A percentile compares a stretch with the other conserved stretches of the same genome.
These are phyloP conservation scores for Coptodon rendalli DNA, from an alignment of 2,113 vertebrate genomes.

Conservation along the genomic window DNA sequence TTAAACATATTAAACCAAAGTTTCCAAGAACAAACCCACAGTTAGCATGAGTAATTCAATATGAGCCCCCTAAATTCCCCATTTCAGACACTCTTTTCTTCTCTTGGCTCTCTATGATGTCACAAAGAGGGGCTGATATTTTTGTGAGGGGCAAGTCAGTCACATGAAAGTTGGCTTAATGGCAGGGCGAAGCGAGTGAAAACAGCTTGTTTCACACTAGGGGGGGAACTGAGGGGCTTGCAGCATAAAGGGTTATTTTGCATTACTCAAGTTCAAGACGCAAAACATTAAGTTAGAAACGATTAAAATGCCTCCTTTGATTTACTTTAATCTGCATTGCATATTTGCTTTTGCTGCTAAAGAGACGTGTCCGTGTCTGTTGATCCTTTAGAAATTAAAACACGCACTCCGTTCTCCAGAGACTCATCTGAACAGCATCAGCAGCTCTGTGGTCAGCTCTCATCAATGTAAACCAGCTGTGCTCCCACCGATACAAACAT, in stretches of 20 bases:
- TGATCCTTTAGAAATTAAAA: not conserved
- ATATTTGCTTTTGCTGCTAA: not conserved
- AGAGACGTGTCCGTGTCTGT: not conserved
- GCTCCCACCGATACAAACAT: not conserved
- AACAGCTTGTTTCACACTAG: not conserved
- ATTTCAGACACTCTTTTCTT: not conserved
- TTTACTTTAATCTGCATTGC: not conserved
- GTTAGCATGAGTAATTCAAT: not conserved
- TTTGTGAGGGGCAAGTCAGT: not conserved
- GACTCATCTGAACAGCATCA: not conserved
- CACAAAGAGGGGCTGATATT: not conserved
- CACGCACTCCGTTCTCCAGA: not conserved
- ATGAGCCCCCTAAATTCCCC: not conserved
- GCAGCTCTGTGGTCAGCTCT: not conserved
- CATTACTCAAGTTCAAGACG: not conserved
- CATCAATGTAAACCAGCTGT: constrained; percentile 12
- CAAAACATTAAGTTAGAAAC: not conserved
- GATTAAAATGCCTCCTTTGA: not conserved
- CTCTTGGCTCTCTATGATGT: not conserved
- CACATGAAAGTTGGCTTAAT: not conserved
- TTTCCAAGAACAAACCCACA: not conserved
- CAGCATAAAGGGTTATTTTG: not conserved
- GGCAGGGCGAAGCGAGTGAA: not conserved
- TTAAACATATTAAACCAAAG: not conserved
- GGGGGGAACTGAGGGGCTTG: not conserved